Evolutionary conservation across 2,113 vertebrate species (phyloP).

Genomic region (Clarias magur): DNA sequence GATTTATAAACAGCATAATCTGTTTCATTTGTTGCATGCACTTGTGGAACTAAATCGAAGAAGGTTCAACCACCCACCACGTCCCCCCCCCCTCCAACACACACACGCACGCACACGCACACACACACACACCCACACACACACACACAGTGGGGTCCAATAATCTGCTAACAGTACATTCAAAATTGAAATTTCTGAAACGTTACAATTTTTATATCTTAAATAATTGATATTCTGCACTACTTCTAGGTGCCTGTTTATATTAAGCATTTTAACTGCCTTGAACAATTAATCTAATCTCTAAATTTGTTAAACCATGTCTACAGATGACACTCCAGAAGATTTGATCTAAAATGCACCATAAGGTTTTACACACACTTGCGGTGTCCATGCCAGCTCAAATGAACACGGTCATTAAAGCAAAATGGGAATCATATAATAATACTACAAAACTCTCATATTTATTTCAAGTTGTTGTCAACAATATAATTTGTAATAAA

Average conservation of each 20-base stretch:
- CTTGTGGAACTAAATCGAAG: not conserved
- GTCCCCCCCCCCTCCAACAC: not conserved
- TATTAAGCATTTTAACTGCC: not conserved
- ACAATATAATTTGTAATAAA: not conserved
- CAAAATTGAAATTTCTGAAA: not conserved
- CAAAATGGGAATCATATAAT: not conserved
- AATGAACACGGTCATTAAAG: no score
- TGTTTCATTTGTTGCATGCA: not conserved
- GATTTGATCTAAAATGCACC: not conserved
- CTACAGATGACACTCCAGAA: not conserved
- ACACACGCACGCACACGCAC: slow-evolving; percentile 55
- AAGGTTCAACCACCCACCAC: no score
- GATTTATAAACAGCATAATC: not conserved
- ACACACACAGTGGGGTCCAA: not conserved
- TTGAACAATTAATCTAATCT: not conserved
- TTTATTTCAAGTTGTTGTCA: not conserved
- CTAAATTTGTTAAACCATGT: not conserved
- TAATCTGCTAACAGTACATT: no score
- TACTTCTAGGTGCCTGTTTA: no score
- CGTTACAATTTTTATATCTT: not conserved
- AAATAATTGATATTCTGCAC: not conserved
- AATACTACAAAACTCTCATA: not conserved
- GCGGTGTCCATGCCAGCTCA: not conserved
- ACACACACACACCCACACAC: no score
- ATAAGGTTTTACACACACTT: not conserved